phyloP scores from a whole-genome alignment of 2,113 vertebrate genomes.

The Pipra filicauda region DNA sequence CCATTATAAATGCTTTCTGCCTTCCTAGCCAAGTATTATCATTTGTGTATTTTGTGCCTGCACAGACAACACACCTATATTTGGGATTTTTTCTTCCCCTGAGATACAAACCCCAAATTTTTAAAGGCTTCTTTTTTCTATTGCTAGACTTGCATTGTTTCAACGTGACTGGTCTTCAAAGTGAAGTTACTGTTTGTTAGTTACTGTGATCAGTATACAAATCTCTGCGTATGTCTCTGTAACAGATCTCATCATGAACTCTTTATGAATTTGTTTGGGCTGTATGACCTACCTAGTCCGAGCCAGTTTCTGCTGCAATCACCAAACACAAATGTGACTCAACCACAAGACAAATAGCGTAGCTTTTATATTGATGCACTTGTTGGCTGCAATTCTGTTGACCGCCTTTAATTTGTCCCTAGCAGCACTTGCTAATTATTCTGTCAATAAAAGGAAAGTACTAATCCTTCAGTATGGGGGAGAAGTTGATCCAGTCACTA shows the following conservation, averaged over 20 bases:
- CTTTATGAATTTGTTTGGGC: neutral
- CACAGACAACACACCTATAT: neutral
- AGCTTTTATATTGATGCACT: neutral
- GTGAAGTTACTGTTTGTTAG: neutral
- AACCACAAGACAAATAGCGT: rapidly evolving
- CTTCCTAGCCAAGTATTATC: neutral
- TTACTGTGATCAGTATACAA: neutral
- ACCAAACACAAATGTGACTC: neutral
- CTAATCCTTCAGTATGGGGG: neutral
- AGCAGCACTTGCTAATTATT: neutral
- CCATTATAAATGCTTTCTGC: neutral
- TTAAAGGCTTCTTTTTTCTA: neutral
- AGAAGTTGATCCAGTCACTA: neutral
- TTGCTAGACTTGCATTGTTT: neutral
- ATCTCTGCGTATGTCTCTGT: neutral
- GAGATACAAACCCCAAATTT: neutral
- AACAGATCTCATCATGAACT: neutral
- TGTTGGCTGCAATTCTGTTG: neutral
- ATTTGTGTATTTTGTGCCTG: neutral
- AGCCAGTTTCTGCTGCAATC: neutral
- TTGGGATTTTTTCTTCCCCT: neutral
- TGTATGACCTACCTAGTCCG: neutral
- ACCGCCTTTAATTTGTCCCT: neutral
- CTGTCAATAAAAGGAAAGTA: neutral
- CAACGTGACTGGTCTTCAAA: neutral